These are phyloP conservation scores for Phyllostomus hastatus DNA, from an alignment of 2,113 vertebrate genomes.

Conservation along the genomic window DNA sequence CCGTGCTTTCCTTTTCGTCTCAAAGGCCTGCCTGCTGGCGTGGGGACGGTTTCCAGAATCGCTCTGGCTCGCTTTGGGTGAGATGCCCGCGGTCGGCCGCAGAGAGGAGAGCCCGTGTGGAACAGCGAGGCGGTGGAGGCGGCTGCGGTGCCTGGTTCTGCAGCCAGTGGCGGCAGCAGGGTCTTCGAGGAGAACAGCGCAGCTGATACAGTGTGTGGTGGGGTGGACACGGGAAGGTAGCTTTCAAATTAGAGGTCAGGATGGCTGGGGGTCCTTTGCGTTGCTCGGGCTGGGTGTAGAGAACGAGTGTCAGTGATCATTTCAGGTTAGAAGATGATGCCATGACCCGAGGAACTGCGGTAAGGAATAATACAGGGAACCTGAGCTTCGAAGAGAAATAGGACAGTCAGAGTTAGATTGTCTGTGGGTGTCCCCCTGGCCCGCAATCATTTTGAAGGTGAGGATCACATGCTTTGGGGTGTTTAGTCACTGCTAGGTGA, in stretches of 20 bases:
- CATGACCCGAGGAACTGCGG: neutral
- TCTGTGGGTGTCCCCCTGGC: neutral
- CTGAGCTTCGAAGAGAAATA: neutral
- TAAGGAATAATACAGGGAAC: neutral
- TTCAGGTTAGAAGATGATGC: neutral
- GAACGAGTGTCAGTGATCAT: neutral
- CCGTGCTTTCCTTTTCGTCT: neutral
- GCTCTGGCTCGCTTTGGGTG: neutral
- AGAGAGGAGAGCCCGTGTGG: neutral
- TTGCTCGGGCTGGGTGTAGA: neutral
- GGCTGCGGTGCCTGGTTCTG: neutral
- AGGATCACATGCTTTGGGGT: neutral
- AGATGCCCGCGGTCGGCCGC: neutral
- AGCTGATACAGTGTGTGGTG: neutral
- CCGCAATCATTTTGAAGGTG: neutral
- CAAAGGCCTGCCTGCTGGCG: neutral
- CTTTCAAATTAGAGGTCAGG: neutral
- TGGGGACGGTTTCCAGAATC: slow-evolving; percentile 3
- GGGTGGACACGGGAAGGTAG: neutral
- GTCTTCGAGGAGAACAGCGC: neutral
- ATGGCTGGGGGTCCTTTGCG: neutral
- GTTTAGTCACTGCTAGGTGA: neutral
- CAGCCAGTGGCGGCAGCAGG: slow-evolving; percentile 22
- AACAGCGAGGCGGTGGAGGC: neutral
- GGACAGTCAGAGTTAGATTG: neutral